phyloP scores from a whole-genome alignment of 2,888 invertebrate species.

The Oxytorus armatus region DNA sequence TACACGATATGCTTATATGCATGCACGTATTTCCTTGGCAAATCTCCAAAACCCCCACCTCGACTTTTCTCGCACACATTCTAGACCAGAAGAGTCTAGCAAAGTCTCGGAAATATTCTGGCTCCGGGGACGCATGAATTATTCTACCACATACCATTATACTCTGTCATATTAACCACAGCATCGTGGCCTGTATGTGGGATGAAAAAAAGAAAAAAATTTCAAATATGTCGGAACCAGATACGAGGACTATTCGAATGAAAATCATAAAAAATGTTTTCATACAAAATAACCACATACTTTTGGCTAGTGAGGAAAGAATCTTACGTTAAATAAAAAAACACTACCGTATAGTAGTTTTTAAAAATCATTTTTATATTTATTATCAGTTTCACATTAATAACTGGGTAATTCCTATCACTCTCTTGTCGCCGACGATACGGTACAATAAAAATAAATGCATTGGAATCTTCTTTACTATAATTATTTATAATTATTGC shows the following conservation, averaged over 20 bases:
- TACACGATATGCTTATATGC: slow-evolving; percentile 47
- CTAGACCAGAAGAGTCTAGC: slow-evolving; percentile 46
- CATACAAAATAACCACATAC: too few species aligned
- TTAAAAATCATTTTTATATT: too few species aligned
- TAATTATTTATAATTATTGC: not conserved
- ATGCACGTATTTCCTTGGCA: slow-evolving; percentile 50
- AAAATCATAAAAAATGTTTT: not conserved
- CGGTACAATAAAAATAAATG: too few species aligned
- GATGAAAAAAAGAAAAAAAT: slow-evolving; percentile 20
- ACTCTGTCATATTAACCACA: slow-evolving; percentile 55
- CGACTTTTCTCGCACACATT: slow-evolving; percentile 30
- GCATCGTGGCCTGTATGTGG: slow-evolving; percentile 14
- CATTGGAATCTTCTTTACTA: not conserved
- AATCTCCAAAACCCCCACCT: slow-evolving; percentile 47
- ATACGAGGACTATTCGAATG: not conserved
- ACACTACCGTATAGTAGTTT: too few species aligned
- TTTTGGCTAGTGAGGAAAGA: too few species aligned
- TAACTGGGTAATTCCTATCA: too few species aligned
- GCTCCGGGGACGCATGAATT: slow-evolving; percentile 61
- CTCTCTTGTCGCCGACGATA: too few species aligned
- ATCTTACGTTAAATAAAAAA: too few species aligned
- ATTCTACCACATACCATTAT: slow-evolving; percentile 45
- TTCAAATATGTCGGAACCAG: not conserved
- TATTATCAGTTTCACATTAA: too few species aligned
- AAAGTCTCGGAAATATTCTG: slow-evolving; percentile 58